Evolutionary conservation across 1,140 invertebrate genomes (phyloP), one percentile per base, ranked within the genome.

Genomic region (Phymastichus coffea): DNA sequence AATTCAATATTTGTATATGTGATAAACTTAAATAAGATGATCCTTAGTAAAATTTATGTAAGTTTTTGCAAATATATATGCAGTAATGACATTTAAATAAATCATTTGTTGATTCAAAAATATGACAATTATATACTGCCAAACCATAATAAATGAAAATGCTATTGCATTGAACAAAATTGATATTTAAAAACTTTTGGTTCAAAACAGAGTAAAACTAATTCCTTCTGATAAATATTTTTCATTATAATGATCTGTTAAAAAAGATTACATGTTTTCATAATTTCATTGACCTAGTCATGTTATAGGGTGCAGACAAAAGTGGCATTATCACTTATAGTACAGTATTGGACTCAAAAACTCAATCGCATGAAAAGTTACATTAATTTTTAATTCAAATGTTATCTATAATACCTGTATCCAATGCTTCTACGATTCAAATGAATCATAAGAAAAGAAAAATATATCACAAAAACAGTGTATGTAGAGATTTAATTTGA

Each of bases 281-380:
- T 68, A 71, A 63, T 73, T 68, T 68, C n/a, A 71, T 64, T 73
- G 73, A 71, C 71, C 74, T 75, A 75, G 75, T 77, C 73, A 76
- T 69, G 73, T 70, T 54, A 52, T 66, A 70, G 66, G 56, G 55
- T 69, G 69, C 60, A 57, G 54, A 23, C 52, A 46, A 43, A 53
- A 10, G n/a, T 55, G 37, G 26, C 20, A 49, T 61, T 61, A 61
- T 49, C 44, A 61, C 6, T 37, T 40, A n/a, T 48, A 35, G 15
- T 17, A 25, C 40, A 28, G 41, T 48, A 10, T 23, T 6, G 4
- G n/a, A 54, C 3, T 19, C 3, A 52, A 44, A 52, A 44, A 25
- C 4, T 51, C 33, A 51, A 35, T 48, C 9, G 26, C 7, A 48
- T 54, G 25, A 54, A 40, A 14, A 40, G n/a, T 28, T n/a, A 28